Evolutionary conservation across 2,888 invertebrate species (phyloP), one percentile per base, ranked within the genome.

Genomic region (Parthenolecanium corni): DNA sequence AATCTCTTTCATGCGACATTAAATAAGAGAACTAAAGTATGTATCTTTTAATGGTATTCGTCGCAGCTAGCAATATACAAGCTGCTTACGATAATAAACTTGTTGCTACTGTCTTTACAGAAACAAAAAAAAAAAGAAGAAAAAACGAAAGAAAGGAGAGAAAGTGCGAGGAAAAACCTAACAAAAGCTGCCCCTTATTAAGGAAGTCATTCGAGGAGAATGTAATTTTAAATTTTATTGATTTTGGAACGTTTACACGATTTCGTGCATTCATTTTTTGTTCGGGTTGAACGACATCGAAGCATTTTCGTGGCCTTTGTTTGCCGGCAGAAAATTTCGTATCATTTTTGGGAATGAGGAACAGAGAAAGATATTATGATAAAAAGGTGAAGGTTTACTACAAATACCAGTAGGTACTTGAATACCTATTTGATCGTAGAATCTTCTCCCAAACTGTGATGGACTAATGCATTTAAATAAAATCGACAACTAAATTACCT

Each of bases 1-100:
- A 58, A 58, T 58, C 58, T 58, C 49, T 49, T 49, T 25, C 36
- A 20, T 58, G 47, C 21, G 49, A 49, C 49, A 49, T 49, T 49
- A 49, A 49, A 23, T 23, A 31, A 31, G 49, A 5, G 21, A 21
- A 20, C 49, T 23, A 49, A 23, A 23, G n/a, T 12, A 49, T 49
- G 49, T 23, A 23, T 42, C 44, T 42, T 42, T 31, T 42, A 42
- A 42, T 42, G 18, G 44, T 18, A 42, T 42, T 42, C 18, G 44
- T 31, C 44, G 44, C 44, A 42, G 18, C 16, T 42, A 18, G 44
- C 14, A 42, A 42, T 42, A 42, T 42, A 42, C 18, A 31, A 42
- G 44, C 18, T 42, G 18, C 18, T 42, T 42, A 18, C n/a, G 44
- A 31, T 42, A 42, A 42, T 42, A 42, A 42, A 42, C 44, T 42